These are phyloP conservation scores for Haliclystus octoradiatus DNA, from an alignment of 30 jellyfish, hydroid and myxozoan species.

Conservation along the genomic window DNA sequence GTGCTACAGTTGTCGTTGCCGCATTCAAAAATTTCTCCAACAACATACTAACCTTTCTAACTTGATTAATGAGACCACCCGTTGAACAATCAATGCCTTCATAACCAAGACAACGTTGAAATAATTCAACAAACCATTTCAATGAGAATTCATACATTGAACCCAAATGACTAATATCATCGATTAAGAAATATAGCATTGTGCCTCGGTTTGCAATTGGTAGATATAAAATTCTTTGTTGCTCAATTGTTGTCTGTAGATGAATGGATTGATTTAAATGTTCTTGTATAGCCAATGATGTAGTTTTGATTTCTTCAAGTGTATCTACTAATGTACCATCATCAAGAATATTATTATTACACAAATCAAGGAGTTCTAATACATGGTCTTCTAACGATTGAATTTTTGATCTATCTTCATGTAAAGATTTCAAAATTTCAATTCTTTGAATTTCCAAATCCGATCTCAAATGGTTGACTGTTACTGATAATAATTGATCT, in stretches of 20 bases:
- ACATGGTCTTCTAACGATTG: conserved; percentile 68
- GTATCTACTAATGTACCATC: conserved; percentile 70
- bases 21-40: no score
- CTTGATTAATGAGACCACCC: neutral
- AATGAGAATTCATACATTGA: conserved; percentile 83
- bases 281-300: conserved; percentile 34
- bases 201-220: conserved; percentile 87
- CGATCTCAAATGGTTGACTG: conserved; percentile 72
- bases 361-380: conserved; percentile 41
- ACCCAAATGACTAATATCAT: conserved; percentile 53
- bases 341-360: conserved; percentile 69
- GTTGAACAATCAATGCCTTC: neutral
- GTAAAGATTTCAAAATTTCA: conserved; percentile 30
- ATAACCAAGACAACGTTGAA: conserved; percentile 14
- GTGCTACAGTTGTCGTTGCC: no score
- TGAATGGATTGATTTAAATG: conserved; percentile 44
- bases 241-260: conserved; percentile 30
- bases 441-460: conserved; percentile 62
- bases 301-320: conserved; percentile 53
- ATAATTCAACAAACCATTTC: conserved; percentile 56
- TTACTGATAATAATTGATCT: conserved; percentile 67
- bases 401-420: conserved; percentile 39
- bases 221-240: conserved; percentile 44
- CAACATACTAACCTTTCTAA: neutral
- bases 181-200: conserved; percentile 39